Percentiles rank a stretch among this genome's conserved stretches.
phyloP scores from a whole-genome alignment of 2,113 vertebrate species.

The Lucifuga dentata region DNA sequence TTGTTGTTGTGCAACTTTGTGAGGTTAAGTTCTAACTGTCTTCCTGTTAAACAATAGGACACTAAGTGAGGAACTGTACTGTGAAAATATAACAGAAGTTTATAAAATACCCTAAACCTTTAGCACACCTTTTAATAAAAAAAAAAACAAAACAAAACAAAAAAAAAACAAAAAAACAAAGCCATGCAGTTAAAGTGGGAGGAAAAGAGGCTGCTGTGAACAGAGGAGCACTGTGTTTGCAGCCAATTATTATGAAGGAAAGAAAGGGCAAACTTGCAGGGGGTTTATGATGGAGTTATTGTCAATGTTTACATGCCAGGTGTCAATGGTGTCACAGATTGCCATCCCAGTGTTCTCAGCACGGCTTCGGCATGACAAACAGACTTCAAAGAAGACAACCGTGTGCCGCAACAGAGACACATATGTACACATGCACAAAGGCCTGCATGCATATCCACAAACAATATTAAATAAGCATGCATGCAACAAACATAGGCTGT shows the following conservation, averaged over 20 bases:
- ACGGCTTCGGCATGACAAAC: slow-evolving; percentile 77
- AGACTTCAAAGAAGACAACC: slow-evolving; percentile 82
- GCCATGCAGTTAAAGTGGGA: slow-evolving; percentile 6
- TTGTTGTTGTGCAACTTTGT: not conserved
- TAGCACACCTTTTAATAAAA: slow-evolving; percentile 14
- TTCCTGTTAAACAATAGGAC: not conserved
- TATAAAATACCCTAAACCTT: slow-evolving; percentile 32
- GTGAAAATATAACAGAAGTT: slow-evolving; percentile 34
- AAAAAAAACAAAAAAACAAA: too few relatives aligned
- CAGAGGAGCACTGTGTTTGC: slow-evolving; percentile 44
- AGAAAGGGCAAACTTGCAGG: slow-evolving; percentile 81
- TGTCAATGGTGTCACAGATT: slow-evolving; percentile 85
- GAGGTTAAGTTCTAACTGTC: not conserved
- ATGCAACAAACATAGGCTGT: not conserved
- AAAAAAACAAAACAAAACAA: too few relatives aligned
- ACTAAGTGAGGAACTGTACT: not conserved
- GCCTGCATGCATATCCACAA: not conserved
- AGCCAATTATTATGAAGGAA: slow-evolving; percentile 73
- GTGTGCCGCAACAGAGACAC: slow-evolving; percentile 40
- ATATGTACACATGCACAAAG: slow-evolving; percentile 24
- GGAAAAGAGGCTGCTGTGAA: slow-evolving; percentile 26
- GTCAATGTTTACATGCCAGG: slow-evolving; percentile 84
- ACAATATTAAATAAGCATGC: not conserved
- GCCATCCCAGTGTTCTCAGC: slow-evolving; percentile 81
- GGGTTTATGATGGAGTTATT: slow-evolving; percentile 71